These are phyloP conservation scores for Sylvilagus bachmani DNA, from an alignment of 2,113 vertebrate species.

Conservation along the genomic window DNA sequence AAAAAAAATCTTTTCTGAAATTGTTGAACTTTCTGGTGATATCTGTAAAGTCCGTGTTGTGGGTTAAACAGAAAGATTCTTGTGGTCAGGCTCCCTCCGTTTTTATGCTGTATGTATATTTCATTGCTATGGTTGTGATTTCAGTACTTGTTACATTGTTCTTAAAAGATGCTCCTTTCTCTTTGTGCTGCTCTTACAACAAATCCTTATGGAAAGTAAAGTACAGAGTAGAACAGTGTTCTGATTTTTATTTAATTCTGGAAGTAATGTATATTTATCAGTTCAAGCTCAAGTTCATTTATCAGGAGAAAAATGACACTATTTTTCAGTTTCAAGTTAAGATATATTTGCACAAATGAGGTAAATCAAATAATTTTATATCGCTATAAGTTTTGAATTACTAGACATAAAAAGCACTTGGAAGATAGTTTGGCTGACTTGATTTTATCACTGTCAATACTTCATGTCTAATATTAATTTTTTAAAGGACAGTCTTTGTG, in stretches of 20 bases:
- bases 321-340: not conserved
- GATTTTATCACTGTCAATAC: constrained; percentile 14
- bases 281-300: no score
- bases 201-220: not conserved
- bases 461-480: constrained; percentile 1
- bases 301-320: not conserved
- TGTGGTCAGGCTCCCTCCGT: not conserved
- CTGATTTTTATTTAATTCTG: not conserved
- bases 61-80: not conserved
- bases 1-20: not conserved
- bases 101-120: not conserved
- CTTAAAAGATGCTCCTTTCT: not conserved
- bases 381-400: not conserved
- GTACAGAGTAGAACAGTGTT: not conserved
- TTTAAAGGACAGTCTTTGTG: not conserved
- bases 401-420: not conserved
- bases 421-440: constrained; percentile 21
- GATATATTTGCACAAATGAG: not conserved
- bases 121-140: not conserved
- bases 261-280: not conserved
- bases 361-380: not conserved
- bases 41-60: not conserved
- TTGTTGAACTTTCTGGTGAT: not conserved
- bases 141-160: not conserved
- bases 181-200: not conserved